Evolutionary conservation across 2,888 invertebrate genomes (phyloP), one percentile per base, ranked within the genome.

Genomic region (Ethmia dodecea): DNA sequence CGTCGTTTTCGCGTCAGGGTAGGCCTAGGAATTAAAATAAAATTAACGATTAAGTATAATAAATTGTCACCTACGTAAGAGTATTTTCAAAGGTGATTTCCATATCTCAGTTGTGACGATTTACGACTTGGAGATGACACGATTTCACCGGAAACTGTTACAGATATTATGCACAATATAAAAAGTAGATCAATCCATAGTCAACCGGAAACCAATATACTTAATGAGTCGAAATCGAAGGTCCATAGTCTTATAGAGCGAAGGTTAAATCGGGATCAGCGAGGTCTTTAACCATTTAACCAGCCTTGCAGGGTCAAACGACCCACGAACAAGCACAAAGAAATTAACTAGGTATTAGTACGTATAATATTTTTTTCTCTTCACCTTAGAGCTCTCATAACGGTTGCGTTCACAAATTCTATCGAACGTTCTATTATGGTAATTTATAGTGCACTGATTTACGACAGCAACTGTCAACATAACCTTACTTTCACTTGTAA

Each of bases 401-500:
- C n/a, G n/a, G n/a, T n/a, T n/a, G n/a, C 3, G 18, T 18, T 18
- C 20, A 22, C n/a, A 22, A n/a, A n/a, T 8, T 20, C 20, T 18
- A n/a, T 9, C n/a, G 2, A n/a, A 22, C 8, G n/a, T n/a, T 22
- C 22, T 22, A 22, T 8, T 22, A 8, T 9, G 22, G n/a, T n/a
- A 18, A 18, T 5, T 18, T 18, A 18, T 18, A 18, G 8, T 11
- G 11, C 13, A 32, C 35, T 30, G 28, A 42, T 40, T 31, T 35
- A 35, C 29, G n/a, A 38, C 9, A 11, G 58, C 51, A 73, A 74
- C 66, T 62, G 66, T 69, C 68, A 74, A 73, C 60, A 70, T 76
- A 79, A 76, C 75, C 77, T 54, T 61, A 79, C 75, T 74, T 78
- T 76, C 70, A 74, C 68, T 37, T 41, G 40, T 48, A 47, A 44